Evolutionary conservation across 2,797 vertebrate genomes (phyloP).

Genomic region (Scleropages formosus): DNA sequence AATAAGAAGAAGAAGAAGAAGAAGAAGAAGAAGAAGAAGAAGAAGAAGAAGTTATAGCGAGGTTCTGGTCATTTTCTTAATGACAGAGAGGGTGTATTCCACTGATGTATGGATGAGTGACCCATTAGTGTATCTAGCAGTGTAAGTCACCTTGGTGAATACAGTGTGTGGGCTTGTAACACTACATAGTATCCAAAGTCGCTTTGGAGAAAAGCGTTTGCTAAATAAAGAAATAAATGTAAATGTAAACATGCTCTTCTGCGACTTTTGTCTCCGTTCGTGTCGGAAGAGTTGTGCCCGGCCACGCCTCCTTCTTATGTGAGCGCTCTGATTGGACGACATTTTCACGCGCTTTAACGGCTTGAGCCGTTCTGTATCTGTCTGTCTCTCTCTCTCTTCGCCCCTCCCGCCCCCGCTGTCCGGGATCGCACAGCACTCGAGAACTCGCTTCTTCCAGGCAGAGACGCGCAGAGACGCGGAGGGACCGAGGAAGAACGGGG

Average conservation of each 20-base stretch:
- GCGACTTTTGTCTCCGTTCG: conserved; percentile 33
- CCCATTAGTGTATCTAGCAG: too few species aligned
- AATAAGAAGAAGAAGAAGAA: too few species aligned
- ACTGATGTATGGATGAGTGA: too few species aligned
- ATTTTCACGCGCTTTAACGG: conserved; percentile 47
- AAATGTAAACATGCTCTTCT: too few species aligned
- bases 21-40: too few species aligned
- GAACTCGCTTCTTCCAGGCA: conserved; percentile 51
- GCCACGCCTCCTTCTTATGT: conserved; percentile 45
- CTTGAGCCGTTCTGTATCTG: conserved; percentile 36
- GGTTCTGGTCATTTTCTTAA: too few species aligned
- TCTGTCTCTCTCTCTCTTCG: conserved; percentile 30
- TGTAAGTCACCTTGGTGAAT: too few species aligned
- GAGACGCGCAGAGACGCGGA: conserved; percentile 38
- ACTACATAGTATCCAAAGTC: too few species aligned
- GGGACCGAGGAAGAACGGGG: conserved; percentile 19
- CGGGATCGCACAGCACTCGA: conserved; percentile 48
- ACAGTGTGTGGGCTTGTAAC: too few species aligned
- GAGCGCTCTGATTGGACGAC: conserved; percentile 49
- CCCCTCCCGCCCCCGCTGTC: conserved; percentile 36
- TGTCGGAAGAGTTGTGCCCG: conserved; percentile 30
- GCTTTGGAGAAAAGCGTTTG: too few species aligned
- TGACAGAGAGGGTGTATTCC: too few species aligned
- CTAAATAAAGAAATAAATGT: neutral
- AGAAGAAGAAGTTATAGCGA: too few species aligned